Evolutionary conservation across 23 tunicate genomes (phyloP), one percentile per base, ranked within the genome.

Genomic region (Halocynthia aurantium): DNA sequence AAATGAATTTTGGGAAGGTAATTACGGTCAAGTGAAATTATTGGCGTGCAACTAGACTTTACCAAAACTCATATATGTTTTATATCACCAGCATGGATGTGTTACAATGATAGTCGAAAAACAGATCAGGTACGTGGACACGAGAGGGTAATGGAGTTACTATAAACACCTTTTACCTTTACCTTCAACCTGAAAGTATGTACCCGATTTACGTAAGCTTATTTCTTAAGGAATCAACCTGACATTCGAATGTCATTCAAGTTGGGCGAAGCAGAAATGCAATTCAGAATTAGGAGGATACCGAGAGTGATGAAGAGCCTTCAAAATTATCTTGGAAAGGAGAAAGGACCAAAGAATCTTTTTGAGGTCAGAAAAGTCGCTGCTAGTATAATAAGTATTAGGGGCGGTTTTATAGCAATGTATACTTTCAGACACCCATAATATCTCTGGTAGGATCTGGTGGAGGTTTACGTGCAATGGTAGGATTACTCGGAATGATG

Each of bases 401-500:
- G 62, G 81, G 63, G 62, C 49, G 19, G 5, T 9, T 70, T 56
- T 61, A 19, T 22, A 8, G 81, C 51, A 5, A 11, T 22, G 52
- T 69, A 77, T 49, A 56, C 6, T 88, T 81, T 50, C 72, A 89
- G 96, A 81, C 96, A 11, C 96, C 96, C 22, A 81, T 89, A 7
- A 80, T 89, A 44, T 89, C 96, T 0, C 52, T 89, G 19, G 88
- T 84, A 5, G 76, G 85, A 12, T 89, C 96, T 31, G 96, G 96
- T 6, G 96, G 96, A 51, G 96, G 96, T 10, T 89, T 80, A 75
- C 50, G 96, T 10, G 96, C 96, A 8, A 74, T 81, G 64, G 75
- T 84, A 52, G 96, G 96, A 13, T 84, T 89, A 88, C 75, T 80
- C 50, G 96, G 96, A 20, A 88, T 87, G n/a, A 84, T 84, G 88